phyloP scores from a whole-genome alignment of 2,888 invertebrate genomes.

The Orthosia gothica region DNA sequence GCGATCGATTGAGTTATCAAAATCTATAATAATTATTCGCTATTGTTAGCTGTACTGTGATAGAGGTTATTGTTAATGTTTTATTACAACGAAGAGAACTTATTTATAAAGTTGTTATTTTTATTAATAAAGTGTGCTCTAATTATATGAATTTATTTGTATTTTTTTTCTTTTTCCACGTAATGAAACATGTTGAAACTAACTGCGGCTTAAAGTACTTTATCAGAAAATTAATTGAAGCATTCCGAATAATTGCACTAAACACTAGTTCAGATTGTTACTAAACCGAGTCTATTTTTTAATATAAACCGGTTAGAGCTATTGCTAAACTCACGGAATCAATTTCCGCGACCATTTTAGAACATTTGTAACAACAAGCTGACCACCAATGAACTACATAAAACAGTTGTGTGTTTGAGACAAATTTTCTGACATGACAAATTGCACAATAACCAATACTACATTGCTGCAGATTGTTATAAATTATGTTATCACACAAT shows the following conservation, averaged over 20 bases:
- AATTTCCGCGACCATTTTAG: slow-evolving; percentile 48
- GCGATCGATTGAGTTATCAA: slow-evolving; percentile 70
- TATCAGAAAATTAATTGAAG: slow-evolving; percentile 1
- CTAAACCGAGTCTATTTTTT: slow-evolving; percentile 39
- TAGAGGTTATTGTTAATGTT: slow-evolving; percentile 75
- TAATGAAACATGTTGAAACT: neutral
- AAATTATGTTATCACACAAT: slow-evolving; percentile 64
- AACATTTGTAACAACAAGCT: slow-evolving; percentile 35
- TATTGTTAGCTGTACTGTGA: slow-evolving; percentile 80
- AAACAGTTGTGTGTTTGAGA: slow-evolving; percentile 19
- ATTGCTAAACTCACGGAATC: slow-evolving; percentile 46
- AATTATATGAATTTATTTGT: slow-evolving; percentile 34
- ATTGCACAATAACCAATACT: slow-evolving; percentile 60
- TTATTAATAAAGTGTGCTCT: slow-evolving; percentile 66
- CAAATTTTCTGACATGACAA: slow-evolving; percentile 49
- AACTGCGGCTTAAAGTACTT: neutral
- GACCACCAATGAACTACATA: slow-evolving; percentile 51
- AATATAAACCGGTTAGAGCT: slow-evolving; percentile 49
- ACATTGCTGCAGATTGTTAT: slow-evolving; percentile 61
- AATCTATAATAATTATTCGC: slow-evolving; percentile 63
- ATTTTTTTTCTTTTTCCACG: neutral
- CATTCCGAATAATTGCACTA: slow-evolving; percentile 14
- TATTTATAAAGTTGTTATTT: slow-evolving; percentile 70
- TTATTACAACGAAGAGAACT: slow-evolving; percentile 47
- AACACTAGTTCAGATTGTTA: slow-evolving; percentile 29